Base-by-base conservation (phyloP, 2,888 invertebrate species). In the Phengaris alcon region DNA sequence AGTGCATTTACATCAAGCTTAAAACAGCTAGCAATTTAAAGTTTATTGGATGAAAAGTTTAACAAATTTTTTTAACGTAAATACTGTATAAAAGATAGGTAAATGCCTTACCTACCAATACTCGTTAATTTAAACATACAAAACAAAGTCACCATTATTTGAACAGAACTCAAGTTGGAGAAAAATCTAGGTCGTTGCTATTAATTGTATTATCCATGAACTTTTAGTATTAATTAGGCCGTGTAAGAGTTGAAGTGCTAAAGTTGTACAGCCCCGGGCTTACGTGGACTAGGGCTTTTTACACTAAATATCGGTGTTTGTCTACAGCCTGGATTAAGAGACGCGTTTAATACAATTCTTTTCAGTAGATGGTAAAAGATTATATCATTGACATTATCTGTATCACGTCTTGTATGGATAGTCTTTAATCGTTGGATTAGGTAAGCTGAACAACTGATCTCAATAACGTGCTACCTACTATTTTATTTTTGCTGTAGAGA, bases 151-250 rank as follows among this genome's bases (percentile, higher is more conserved):
- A 9, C 59, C 22, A 59, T 59, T 22, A 59, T 10, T 59, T 59
- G 52, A 70, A 70, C 8, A 48, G 22, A 70, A 70, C 6, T 22
- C 6, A 51, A 15, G 52, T 52, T 70, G 12, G n/a, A 70, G 10
- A 70, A 69, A 69, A 70, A 70, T 48, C 70, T 70, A 70, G 70
- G 70, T 70, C 70, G 70, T 70, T 4, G 51, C 15, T 70, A 70
- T 52, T 70, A 70, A 70, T 70, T 52, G 70, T 70, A 70, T 70
- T 70, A 52, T 70, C 70, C 70, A 46, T 70, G 51, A 51, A 70
- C 70, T 70, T 70, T 70, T 51, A n/a, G 70, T 70, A 48, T 70
- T 70, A 52, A 70, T 70, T 52, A 51, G 51, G 70, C 15, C 70
- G 70, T 70, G 22, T 70, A 69, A 52, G 70, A 52, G 70, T 51